Evolutionary conservation across 2,888 invertebrate species (phyloP).

Genomic region (Nipponacmea schrenckii): DNA sequence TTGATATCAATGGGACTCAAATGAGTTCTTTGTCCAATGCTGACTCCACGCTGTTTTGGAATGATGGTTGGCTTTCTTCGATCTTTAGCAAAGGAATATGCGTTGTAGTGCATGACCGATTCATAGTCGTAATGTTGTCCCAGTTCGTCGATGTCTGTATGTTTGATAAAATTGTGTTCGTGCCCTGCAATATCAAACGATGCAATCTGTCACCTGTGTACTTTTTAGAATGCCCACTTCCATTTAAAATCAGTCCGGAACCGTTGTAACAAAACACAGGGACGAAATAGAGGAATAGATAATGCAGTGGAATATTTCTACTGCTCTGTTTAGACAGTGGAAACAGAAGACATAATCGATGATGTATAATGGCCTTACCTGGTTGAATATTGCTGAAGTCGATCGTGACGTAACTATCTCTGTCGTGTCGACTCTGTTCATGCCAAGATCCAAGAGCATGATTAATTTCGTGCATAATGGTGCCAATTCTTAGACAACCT

Average conservation of each 20-base stretch:
- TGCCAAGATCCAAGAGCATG: conserved; percentile 84
- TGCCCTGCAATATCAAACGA: conserved; percentile 32
- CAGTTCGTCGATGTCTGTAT: conserved; percentile 33
- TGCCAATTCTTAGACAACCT: conserved; percentile 69
- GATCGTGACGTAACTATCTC: conserved; percentile 80
- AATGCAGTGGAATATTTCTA: too few species aligned
- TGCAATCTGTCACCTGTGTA: not conserved
- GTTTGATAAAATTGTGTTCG: conserved; percentile 44
- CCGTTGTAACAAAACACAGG: too few species aligned
- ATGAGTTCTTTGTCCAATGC: conserved; percentile 72
- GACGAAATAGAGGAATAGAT: too few species aligned
- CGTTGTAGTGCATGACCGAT: conserved; percentile 81
- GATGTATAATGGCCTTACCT: conserved; percentile 66
- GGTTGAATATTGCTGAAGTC: conserved; percentile 78
- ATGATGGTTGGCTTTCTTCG: conserved; percentile 69
- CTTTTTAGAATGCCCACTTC: too few species aligned
- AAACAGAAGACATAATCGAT: too few species aligned
- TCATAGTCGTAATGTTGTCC: conserved; percentile 78
- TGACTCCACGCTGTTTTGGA: conserved; percentile 68
- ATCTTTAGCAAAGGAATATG: conserved; percentile 70
- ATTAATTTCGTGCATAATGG: conserved; percentile 79
- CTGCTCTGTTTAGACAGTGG: too few species aligned
- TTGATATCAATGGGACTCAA: conserved; percentile 66
- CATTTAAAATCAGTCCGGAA: too few species aligned
- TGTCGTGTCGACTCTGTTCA: conserved; percentile 81